Percentiles rank a stretch among this genome's conserved stretches.
Evolutionary conservation across 2,113 vertebrate species (phyloP).

Genomic region (Dryoscopus gambensis): DNA sequence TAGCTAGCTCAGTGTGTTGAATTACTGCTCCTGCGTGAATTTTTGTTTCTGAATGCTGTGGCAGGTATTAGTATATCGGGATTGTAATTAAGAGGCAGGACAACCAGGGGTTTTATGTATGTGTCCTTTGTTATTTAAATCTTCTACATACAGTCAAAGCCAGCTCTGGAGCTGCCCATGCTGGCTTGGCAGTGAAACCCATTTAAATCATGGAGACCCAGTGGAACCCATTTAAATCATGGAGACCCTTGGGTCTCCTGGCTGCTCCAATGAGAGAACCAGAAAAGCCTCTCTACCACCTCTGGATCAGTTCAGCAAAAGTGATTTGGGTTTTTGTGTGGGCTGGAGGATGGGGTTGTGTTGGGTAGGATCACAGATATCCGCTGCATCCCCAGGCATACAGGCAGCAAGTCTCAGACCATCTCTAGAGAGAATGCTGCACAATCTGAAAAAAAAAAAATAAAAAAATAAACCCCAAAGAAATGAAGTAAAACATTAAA

Average conservation of each 20-base stretch:
- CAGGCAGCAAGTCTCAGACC: neutral
- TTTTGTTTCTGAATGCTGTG: neutral
- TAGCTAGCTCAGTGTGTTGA: neutral
- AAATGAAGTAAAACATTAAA: neutral
- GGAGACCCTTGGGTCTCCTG: neutral
- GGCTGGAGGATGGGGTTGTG: fast-evolving
- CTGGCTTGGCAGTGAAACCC: neutral
- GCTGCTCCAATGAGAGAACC: neutral
- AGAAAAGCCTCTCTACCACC: neutral
- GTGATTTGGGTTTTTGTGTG: neutral
- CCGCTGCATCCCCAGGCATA: fast-evolving
- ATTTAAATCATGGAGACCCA: neutral
- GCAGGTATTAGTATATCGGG: neutral
- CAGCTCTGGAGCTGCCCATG: neutral
- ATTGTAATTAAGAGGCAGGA: neutral
- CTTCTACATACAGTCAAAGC: neutral
- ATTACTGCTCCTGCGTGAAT: neutral
- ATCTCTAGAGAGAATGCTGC: neutral
- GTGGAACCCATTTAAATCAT: neutral
- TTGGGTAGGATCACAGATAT: too few relatives aligned
- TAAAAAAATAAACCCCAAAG: too few relatives aligned
- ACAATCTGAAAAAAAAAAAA: neutral
- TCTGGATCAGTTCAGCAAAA: neutral
- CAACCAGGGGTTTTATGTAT: neutral
- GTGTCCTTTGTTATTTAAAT: neutral